Evolutionary conservation across 1,140 invertebrate genomes (phyloP).

Genomic region (Streblospio benedicti): DNA sequence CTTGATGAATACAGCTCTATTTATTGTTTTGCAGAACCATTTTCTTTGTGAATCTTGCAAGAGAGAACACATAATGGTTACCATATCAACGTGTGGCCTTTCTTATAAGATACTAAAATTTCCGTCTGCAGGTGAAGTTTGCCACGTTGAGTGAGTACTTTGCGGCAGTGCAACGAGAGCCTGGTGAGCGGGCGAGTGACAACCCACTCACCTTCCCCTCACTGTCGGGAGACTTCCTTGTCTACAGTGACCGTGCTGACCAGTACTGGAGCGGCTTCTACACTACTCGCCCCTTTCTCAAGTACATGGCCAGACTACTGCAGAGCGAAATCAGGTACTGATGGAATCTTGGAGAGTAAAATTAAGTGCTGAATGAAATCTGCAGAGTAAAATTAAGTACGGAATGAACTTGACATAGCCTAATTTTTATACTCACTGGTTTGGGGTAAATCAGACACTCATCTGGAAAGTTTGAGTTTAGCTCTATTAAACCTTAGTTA

Average conservation of each 20-base stretch:
- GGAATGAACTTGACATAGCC: too few species aligned
- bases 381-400: too few species aligned
- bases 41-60: too few species aligned
- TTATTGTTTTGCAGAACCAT: too few species aligned
- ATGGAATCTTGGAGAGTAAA: constrained; percentile 29
- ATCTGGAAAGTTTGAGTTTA: too few species aligned
- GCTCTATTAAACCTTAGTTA: too few species aligned
- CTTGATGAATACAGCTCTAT: neutral
- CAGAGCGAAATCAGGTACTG: constrained; percentile 19
- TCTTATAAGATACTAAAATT: neutral
- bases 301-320: constrained; percentile 45
- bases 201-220: constrained; percentile 55
- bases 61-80: too few species aligned
- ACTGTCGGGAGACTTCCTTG: constrained; percentile 83
- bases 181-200: too few species aligned
- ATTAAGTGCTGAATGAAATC: constrained; percentile 28
- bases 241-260: constrained; percentile 80
- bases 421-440: too few species aligned
- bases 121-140: constrained; percentile 60
- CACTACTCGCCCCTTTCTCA: constrained; percentile 80
- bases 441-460: too few species aligned
- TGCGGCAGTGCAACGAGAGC: constrained; percentile 53
- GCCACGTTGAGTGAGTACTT: constrained; percentile 86
- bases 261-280: constrained; percentile 94
- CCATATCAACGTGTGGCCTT: too few species aligned